A percentile compares a stretch with the other conserved stretches of the same genome.
These are phyloP conservation scores for Mactra quadrangularis DNA, from an alignment of 1,140 invertebrate species.

Conservation along the genomic window DNA sequence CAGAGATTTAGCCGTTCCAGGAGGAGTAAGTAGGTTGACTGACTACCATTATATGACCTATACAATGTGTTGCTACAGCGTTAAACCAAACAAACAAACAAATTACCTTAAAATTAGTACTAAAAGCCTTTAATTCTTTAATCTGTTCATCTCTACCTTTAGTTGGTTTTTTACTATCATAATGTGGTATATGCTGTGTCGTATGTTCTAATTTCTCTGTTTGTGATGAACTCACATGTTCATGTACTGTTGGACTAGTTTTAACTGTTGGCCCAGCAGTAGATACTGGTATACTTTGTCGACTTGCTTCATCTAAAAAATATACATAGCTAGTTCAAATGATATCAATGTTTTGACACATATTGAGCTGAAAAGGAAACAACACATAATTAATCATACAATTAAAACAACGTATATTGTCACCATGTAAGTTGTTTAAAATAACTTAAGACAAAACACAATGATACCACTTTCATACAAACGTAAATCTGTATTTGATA, in stretches of 20 bases:
- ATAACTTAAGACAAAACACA: too few species aligned
- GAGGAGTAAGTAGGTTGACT: too few species aligned
- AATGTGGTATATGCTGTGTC: neutral
- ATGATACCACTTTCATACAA: too few species aligned
- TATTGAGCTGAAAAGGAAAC: too few species aligned
- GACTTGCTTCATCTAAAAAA: conserved; percentile 27
- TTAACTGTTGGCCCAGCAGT: conserved; percentile 51
- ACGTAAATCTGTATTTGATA: too few species aligned
- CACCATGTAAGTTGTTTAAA: too few species aligned
- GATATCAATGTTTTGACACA: too few species aligned
- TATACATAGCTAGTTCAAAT: neutral
- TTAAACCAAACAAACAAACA: neutral
- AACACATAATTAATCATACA: too few species aligned
- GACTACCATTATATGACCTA: too few species aligned
- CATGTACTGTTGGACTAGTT: conserved; percentile 33
- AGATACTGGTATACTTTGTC: conserved; percentile 30
- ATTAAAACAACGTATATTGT: too few species aligned
- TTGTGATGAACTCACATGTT: neutral
- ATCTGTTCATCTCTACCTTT: conserved; percentile 84
- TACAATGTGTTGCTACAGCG: too few species aligned
- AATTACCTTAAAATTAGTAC: conserved; percentile 86
- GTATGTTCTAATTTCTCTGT: conserved; percentile 9
- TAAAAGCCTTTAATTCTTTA: conserved; percentile 86
- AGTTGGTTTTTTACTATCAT: conserved; percentile 9
- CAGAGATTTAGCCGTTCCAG: too few species aligned